Base-by-base conservation (phyloP, 2,888 invertebrate species). In the Acheta domesticus region DNA sequence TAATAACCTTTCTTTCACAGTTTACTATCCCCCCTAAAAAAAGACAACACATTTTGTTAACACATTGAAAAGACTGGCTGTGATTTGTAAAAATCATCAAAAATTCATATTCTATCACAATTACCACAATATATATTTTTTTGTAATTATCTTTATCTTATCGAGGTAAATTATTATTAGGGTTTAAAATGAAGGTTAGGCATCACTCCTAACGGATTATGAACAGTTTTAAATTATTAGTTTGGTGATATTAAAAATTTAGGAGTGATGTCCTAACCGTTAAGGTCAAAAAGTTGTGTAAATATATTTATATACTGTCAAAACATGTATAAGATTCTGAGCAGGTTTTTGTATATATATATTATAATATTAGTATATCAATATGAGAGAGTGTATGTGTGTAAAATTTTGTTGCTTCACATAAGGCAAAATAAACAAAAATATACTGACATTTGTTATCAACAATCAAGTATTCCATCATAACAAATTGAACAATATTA, bases 61-160 rank as follows among this genome's bases (percentile, higher is more conserved):
- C 87, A 87, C 85, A 87, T 86, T 86, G 86, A 87, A 86, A 86
- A 87, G 87, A 87, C 86, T 86, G 87, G 87, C 89, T n/a, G 90
- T 89, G 90, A 90, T 90, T 82, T 90, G 90, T 90, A 90, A 90
- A 90, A 91, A 90, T 90, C 89, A 90, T 90, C 90, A 89, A 91
- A 91, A 89, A 90, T 89, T n/a, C n/a, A n/a, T n/a, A n/a, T n/a
- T 90, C 90, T 90, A 91, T 90, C 90, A 90, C 90, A 90, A 90
- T 89, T 84, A 84, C 84, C 84, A 83, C 84, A 84, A 84, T 84
- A 83, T 83, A 82, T 83, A 79, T 83, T 78, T 80, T n/a, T 81
- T 80, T 79, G 62, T 82, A 79, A 73, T 48, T 79, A 78, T 78
- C 79, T 79, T 80, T 78, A 50, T 78, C 36, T n/a, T 80, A 79